Percentiles rank a stretch among this genome's conserved stretches.
phyloP scores from a whole-genome alignment of 1,140 invertebrate species.

The Stegodyphus dumicola region DNA sequence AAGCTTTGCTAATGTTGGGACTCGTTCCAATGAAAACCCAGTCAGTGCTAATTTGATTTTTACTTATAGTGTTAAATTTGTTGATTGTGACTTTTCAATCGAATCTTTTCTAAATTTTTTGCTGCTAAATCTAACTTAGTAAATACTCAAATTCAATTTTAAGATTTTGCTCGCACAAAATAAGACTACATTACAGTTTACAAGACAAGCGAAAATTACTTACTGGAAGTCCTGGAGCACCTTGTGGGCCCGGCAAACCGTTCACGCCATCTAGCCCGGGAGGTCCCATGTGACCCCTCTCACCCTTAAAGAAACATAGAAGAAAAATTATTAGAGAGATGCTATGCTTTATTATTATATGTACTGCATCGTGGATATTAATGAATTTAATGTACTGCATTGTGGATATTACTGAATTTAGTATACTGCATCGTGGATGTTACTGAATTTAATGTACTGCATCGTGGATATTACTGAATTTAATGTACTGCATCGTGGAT shows the following conservation, averaged over 20 bases:
- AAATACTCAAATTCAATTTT: background rate
- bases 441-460: too few species aligned
- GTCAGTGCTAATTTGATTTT: too few species aligned
- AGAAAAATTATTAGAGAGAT: background rate
- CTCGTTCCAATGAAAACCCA: too few species aligned
- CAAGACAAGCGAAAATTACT: constrained; percentile 63
- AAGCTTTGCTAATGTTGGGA: too few species aligned
- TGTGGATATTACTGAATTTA: too few species aligned
- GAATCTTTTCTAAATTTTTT: constrained; percentile 58
- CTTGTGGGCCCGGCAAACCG: constrained; percentile 62
- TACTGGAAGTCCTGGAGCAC: constrained; percentile 74
- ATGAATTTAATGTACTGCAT: too few species aligned
- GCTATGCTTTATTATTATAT: background rate
- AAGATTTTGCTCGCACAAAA: background rate
- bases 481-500: too few species aligned
- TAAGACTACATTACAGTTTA: background rate
- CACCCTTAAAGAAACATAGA: constrained; percentile 64
- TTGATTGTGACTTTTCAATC: background rate
- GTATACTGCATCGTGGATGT: too few species aligned
- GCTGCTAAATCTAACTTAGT: constrained; percentile 53
- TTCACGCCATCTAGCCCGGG: constrained; percentile 57
- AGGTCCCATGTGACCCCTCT: constrained; percentile 69
- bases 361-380: too few species aligned
- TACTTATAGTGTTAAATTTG: too few species aligned
- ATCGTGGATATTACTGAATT: too few species aligned